phyloP scores from a whole-genome alignment of 2,797 vertebrate genomes.

The Pampus argenteus region DNA sequence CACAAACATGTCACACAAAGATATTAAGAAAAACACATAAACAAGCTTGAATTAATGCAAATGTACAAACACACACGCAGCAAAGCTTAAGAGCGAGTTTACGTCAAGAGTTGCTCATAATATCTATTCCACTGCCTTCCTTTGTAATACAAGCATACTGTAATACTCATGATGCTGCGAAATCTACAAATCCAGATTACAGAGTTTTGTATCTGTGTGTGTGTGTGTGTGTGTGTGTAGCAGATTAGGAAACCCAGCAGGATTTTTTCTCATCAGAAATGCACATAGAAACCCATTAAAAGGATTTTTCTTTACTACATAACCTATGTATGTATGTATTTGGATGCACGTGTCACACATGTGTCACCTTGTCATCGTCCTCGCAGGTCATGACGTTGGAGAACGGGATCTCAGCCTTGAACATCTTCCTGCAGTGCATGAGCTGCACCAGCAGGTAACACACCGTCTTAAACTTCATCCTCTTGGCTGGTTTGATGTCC shows the following conservation, averaged over 20 bases:
- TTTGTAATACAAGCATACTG: constrained; percentile 39
- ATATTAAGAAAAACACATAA: constrained; percentile 5
- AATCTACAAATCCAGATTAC: constrained; percentile 67
- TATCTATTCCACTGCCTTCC: constrained; percentile 47
- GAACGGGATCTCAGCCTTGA: constrained; percentile 97
- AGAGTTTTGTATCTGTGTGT: constrained; percentile 18
- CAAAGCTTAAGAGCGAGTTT: constrained; percentile 6
- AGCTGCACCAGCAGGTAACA: constrained; percentile 96
- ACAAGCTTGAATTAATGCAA: background rate
- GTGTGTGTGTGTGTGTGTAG: constrained; percentile 23
- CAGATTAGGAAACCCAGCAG: constrained; percentile 63
- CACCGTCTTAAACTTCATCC: constrained; percentile 98
- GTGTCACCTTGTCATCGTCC: constrained; percentile 97
- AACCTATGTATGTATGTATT: constrained; percentile 12
- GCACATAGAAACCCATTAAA: constrained; percentile 55
- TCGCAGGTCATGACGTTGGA: constrained; percentile 98
- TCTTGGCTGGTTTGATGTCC: constrained; percentile 96
- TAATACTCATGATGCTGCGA: constrained; percentile 27
- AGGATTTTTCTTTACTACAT: constrained; percentile 33
- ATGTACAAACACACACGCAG: constrained; percentile 1
- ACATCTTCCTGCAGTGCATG: constrained; percentile 98
- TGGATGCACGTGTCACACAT: background rate
- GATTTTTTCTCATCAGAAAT: constrained; percentile 56
- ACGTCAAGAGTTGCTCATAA: constrained; percentile 13
- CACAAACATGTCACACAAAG: constrained; percentile 7